Evolutionary conservation across 2,888 invertebrate species (phyloP), one percentile per base, ranked within the genome.

Genomic region (Ophion costatus): DNA sequence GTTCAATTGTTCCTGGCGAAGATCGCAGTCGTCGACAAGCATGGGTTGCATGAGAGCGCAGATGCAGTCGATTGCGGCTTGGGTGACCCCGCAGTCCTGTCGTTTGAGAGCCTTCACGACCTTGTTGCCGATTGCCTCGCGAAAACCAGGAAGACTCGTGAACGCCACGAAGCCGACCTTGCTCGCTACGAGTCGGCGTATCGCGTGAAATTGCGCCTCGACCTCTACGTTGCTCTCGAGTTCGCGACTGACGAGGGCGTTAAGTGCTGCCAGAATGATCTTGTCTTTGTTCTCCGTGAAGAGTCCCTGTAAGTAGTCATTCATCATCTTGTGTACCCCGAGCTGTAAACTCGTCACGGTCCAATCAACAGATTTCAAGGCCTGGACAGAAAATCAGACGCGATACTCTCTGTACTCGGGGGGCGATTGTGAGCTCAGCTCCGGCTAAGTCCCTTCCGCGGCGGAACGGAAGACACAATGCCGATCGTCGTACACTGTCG

Each of bases 231-330:
- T 95, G 51, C 95, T 95, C 51, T 94, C 94, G 85, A 94, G 94
- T 86, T 96, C 97, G 94, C 96, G 97, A 86, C 95, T 96, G 1
- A 98, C 96, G 45, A 99, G 95, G 0, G 98, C 96, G 89, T 96
- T 96, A 87, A 99, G 94, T n/a, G 99, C 98, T 51, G 96, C 97
- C 56, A 97, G 96, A 88, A 99, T 99, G 88, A 99, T 94, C 94
- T 98, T 98, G 94, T 99, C 99, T 93, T 99, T 99, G 94, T 99
- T 99, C 94, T 99, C 98, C 10, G 98, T 97, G 95, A 99, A 99
- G 87, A 99, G 95, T 86, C 98, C 98, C 98, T 99, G 94, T 56
- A 95, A 94, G 93, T 92, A 91, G 90, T 90, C 84, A 90, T 91
- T 91, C 88, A 88, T 90, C 88, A 92, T 87, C 89, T 83, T 90